Percentiles rank a stretch among this genome's conserved stretches.
phyloP scores from a whole-genome alignment of 2,113 vertebrate species.

The Hemicordylus capensis region DNA sequence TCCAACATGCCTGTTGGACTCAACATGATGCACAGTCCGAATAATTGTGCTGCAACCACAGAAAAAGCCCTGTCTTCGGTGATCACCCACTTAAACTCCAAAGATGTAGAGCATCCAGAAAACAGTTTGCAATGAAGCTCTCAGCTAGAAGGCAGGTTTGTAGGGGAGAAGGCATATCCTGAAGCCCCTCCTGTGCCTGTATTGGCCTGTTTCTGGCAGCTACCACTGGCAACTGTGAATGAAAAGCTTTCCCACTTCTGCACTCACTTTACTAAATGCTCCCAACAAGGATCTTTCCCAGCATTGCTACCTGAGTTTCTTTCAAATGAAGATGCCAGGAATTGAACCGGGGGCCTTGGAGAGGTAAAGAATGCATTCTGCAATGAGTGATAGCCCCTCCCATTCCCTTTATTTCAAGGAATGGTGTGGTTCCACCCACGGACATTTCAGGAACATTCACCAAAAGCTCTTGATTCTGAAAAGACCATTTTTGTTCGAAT shows the following conservation, averaged over 20 bases:
- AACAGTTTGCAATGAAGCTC: not conserved
- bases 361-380: too few species aligned
- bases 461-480: accelerated
- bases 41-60: not conserved
- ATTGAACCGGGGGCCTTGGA: too few species aligned
- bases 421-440: not conserved
- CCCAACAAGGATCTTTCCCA: not conserved
- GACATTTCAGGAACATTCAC: not conserved
- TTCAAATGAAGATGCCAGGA: not conserved
- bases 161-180: not conserved
- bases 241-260: too few species aligned
- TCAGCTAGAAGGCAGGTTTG: not conserved
- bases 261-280: not conserved
- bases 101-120: too few species aligned
- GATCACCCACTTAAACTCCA: not conserved
- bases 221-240: not conserved
- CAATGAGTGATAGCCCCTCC: not conserved
- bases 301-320: not conserved
- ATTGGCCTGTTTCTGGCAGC: not conserved
- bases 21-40: too few species aligned
- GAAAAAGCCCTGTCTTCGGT: not conserved
- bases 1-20: too few species aligned
- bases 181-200: not conserved
- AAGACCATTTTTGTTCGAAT: not conserved
- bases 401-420: not conserved